Base-by-base conservation (phyloP, 2,113 vertebrate genomes). In the Manacus vitellinus region DNA sequence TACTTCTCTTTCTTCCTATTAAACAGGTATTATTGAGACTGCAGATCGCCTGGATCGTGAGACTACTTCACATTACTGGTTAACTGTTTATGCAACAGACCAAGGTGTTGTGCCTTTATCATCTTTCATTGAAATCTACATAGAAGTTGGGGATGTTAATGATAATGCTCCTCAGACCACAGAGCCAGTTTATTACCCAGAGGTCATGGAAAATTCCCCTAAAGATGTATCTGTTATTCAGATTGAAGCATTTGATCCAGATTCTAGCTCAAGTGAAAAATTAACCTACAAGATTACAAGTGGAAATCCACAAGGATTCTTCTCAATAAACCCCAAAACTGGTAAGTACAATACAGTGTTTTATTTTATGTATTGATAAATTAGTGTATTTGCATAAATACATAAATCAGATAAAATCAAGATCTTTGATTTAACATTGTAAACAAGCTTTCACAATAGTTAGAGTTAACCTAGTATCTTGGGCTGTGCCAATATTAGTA, bases 241-340 rank as follows among this genome's bases (percentile, higher is more conserved):
- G 66, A 99, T 99, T 35, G 98, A 99, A 41, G 99, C 99, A 3
- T 98, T 98, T 68, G 99, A 99, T 97, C 99, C 99, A 6, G 99
- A 99, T 88, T 98, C 98, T 3, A 98, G 98, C 84, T 98, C 99
- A 79, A 98, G 97, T 9, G 99, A 99, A 92, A 99, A 98, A 88
- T 97, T 99, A 90, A 98, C 95, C 13, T 99, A 99, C 97, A 99
- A 94, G 97, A 99, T 99, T 97, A 99, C 99, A 75, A 99, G 99
- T 63, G 99, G 99, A 85, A 99, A 99, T 96, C 99, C 99, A 6
- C 99, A 99, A 92, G 99, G 99, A n/a, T 99, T 99, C 98, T 99
- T 99, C 59, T 91, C 97, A 81, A 98, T 99, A 67, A 99, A 99
- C 85, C 89, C 98, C 71, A 99, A 98, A 97, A 99, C 99, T 91